These are phyloP conservation scores for Porites cylindrica DNA, from an alignment of 92 coral and sea anemone species.

Conservation along the genomic window DNA sequence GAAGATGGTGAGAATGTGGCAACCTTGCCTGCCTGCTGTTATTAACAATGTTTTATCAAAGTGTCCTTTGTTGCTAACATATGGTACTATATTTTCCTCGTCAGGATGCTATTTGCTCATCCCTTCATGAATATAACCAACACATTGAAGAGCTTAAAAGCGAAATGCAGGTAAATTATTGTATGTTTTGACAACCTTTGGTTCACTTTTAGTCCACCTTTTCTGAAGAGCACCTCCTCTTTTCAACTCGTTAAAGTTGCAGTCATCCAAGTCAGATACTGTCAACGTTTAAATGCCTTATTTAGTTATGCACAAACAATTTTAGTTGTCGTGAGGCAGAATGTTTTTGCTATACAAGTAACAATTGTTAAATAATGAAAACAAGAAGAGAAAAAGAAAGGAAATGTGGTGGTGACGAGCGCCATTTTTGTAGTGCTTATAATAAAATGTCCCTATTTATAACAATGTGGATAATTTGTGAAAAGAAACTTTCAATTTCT, in stretches of 20 bases:
- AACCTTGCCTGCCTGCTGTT: too few relatives aligned
- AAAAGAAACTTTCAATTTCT: not conserved
- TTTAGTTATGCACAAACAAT: too few relatives aligned
- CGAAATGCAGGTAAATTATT: slow-evolving; percentile 85
- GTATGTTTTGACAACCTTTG: not conserved
- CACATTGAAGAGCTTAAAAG: slow-evolving; percentile 93
- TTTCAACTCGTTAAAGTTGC: too few relatives aligned
- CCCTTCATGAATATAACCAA: slow-evolving; percentile 94
- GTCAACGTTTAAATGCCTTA: too few relatives aligned
- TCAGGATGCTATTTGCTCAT: slow-evolving; percentile 98
- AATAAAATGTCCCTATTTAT: not conserved
- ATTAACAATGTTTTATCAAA: not conserved
- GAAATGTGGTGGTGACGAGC: too few relatives aligned
- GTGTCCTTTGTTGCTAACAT: not conserved
- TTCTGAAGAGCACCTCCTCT: too few relatives aligned
- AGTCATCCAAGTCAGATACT: too few relatives aligned
- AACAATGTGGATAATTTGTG: not conserved
- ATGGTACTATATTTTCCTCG: not conserved
- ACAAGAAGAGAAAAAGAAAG: too few relatives aligned
- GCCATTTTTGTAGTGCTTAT: not conserved
- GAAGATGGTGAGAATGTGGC: too few relatives aligned
- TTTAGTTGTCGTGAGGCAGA: not conserved
- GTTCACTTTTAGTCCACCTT: too few relatives aligned
- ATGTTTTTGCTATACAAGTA: not conserved
- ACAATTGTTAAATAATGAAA: too few relatives aligned